These are phyloP conservation scores for Benitochromis conjunctus DNA, from an alignment of 2,113 vertebrate species.

Conservation along the genomic window DNA sequence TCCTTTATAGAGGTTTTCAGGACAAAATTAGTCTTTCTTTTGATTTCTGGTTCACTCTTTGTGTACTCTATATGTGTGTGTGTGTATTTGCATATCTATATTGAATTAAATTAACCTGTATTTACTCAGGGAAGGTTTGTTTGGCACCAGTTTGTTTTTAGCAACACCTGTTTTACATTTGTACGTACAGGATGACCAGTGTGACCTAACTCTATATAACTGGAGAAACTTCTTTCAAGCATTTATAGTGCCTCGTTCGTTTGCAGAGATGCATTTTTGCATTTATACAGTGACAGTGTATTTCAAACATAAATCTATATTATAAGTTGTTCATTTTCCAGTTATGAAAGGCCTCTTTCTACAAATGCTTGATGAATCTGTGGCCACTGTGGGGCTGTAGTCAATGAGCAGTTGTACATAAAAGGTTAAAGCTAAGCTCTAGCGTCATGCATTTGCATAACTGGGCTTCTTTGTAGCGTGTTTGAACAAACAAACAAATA, in stretches of 20 bases:
- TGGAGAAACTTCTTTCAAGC: background rate
- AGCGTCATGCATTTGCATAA: background rate
- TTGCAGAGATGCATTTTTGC: background rate
- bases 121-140: constrained; percentile 25
- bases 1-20: background rate
- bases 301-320: background rate
- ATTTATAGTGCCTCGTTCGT: background rate
- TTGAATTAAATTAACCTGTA: background rate
- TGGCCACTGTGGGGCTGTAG: fast-evolving
- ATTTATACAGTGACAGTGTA: background rate
- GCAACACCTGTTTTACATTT: background rate
- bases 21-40: background rate
- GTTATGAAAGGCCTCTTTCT: background rate
- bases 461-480: background rate
- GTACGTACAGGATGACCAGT: background rate
- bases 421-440: background rate
- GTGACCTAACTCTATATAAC: background rate
- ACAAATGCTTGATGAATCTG: background rate
- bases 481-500: background rate
- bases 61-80: background rate
- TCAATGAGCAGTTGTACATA: background rate
- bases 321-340: background rate
- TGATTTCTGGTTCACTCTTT: background rate
- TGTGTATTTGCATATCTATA: background rate
- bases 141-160: background rate